Conservation (phyloP, 2,113 vertebrate genomes). For the Pygathrix nemaeus region DNA sequence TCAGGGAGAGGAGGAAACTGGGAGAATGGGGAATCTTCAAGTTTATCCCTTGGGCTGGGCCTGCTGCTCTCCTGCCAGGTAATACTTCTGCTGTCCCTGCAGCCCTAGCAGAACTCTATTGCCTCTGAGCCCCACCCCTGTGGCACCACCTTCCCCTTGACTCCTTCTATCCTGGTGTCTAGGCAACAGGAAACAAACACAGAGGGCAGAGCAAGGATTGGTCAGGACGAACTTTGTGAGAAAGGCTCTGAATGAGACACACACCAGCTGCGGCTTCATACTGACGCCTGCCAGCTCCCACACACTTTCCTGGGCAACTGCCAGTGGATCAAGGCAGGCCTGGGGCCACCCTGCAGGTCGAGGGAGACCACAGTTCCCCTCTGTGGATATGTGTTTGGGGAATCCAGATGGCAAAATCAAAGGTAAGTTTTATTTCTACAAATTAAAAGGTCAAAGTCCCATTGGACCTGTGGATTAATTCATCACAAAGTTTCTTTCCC, state of each 20-base stretch:
- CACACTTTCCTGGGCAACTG: background rate
- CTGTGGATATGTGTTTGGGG: background rate
- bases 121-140: background rate
- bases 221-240: background rate
- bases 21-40: background rate
- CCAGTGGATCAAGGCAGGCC: background rate
- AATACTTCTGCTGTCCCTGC: background rate
- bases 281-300: background rate
- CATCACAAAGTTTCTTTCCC: background rate
- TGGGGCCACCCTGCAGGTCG: background rate
- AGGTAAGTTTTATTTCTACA: constrained; percentile 1
- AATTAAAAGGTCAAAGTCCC: background rate
- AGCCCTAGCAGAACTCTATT: background rate
- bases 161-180: background rate
- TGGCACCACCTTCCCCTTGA: background rate
- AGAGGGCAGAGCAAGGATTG: background rate
- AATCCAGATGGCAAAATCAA: background rate
- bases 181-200: constrained; percentile 72
- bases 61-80: background rate
- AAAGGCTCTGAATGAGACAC: background rate
- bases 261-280: background rate
- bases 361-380: background rate
- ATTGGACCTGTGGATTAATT: background rate
- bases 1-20: background rate
- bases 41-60: background rate